Base-by-base conservation (phyloP, 2,888 invertebrate species). In the Chirona hameri region DNA sequence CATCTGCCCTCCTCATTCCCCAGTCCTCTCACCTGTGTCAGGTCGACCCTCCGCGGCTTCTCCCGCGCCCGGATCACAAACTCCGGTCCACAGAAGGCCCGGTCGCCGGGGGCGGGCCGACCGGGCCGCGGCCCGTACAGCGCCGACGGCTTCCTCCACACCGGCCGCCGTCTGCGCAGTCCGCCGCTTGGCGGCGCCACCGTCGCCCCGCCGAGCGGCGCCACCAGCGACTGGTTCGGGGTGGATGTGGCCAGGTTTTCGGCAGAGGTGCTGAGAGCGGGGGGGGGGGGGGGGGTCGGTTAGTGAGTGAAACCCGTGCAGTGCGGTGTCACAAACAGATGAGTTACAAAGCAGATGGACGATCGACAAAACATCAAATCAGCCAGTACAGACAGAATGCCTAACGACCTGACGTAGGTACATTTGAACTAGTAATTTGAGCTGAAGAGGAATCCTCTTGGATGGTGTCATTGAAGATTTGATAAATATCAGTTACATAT, bases 1-100 rank as follows among this genome's bases (percentile, higher is more conserved):
- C 39, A 39, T 7, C 7, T 39, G 7, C 7, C 1, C 55, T 46
- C n/a, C 48, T 27, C 72, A 29, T 1, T 57, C 55, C 60, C n/a
- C n/a, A n/a, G n/a, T n/a, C n/a, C n/a, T n/a, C 39, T 18, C 80
- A 80, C 80, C 80, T 80, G 80, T 5, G 80, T 12, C 80, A 80
- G 80, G 4, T 80, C 52, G 15, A 80, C 18, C 15, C 80, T 21
- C 9, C 80, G 80, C 52, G 80, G 80, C 27, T 27, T 48, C 29
- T 80, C 80, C 2, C 80, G 80, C 0, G 80, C 80, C n/a, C 80
- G n/a, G n/a, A 80, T 80, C 15, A 80, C 80, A 27, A 80, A 80
- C 80, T 80, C 80, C 14, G 80, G 80, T 27, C 80, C 80, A 15
- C 29, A 52, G 80, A 80, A 80, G 52, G 27, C 52, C 14, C 52